phyloP scores from a whole-genome alignment of 2,113 vertebrate species.

The Acanthisitta chloris region DNA sequence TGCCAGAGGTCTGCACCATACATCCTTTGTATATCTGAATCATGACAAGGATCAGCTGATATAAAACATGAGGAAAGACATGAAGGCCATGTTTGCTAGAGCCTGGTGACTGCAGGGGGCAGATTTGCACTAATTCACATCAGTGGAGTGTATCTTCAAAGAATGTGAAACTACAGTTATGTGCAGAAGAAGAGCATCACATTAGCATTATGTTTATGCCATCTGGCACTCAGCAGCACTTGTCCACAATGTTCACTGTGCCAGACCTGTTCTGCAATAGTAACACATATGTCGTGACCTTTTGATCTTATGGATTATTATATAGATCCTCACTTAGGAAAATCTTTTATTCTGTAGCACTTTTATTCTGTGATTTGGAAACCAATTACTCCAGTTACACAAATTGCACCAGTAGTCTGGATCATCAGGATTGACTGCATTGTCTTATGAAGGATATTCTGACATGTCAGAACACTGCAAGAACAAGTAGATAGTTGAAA shows the following conservation, averaged over 20 bases:
- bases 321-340: neutral
- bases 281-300: neutral
- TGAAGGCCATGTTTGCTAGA: neutral
- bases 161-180: rapidly evolving
- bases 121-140: conserved; percentile 38
- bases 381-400: neutral
- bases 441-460: neutral
- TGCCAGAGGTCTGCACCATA: conserved; percentile 10
- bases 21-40: conserved; percentile 39
- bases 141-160: conserved; percentile 29
- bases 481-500: neutral
- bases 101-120: conserved; percentile 17
- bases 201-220: neutral
- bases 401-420: neutral
- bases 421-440: neutral
- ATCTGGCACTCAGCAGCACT: neutral
- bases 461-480: neutral
- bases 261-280: neutral
- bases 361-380: neutral
- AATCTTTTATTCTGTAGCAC: neutral
- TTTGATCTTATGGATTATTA: neutral
- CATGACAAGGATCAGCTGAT: conserved; percentile 49
- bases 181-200: neutral
- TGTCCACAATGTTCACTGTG: neutral
- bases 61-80: conserved; percentile 21